These are phyloP conservation scores for Sterna hirundo DNA, from an alignment of 2,113 vertebrate species.

Conservation along the genomic window DNA sequence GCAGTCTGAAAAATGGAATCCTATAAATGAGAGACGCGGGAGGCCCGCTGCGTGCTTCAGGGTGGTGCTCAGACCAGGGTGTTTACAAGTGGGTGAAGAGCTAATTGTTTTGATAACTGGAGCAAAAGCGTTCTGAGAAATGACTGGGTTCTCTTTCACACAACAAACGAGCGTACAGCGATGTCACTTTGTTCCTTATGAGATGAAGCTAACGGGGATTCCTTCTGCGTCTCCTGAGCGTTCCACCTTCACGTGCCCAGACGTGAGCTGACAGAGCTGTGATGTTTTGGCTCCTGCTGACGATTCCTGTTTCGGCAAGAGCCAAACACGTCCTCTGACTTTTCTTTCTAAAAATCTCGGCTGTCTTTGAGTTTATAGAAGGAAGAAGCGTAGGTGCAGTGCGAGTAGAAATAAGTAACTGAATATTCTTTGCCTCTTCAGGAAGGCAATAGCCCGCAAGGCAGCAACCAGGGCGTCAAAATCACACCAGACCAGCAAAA, in stretches of 20 bases:
- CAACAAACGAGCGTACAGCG: accelerated
- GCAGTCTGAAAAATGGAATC: background rate
- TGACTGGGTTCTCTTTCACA: background rate
- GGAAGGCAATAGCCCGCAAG: conserved; percentile 92
- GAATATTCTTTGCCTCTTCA: conserved; percentile 65
- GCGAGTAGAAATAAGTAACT: background rate
- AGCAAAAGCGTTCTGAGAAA: background rate
- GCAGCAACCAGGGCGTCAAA: conserved; percentile 90
- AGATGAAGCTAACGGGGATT: background rate
- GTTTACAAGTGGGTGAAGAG: background rate
- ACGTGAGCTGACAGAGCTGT: accelerated
- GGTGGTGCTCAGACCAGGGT: background rate
- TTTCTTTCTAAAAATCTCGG: background rate
- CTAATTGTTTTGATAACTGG: background rate
- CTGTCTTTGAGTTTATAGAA: background rate
- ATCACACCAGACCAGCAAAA: conserved; percentile 93
- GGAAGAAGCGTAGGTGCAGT: background rate
- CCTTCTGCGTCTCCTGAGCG: accelerated
- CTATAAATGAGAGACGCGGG: accelerated
- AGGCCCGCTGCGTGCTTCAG: background rate
- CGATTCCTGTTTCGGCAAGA: background rate
- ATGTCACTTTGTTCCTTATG: background rate
- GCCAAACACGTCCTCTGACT: background rate
- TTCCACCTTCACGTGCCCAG: too few relatives aligned
- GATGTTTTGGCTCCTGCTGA: background rate